A percentile compares a stretch with the other conserved stretches of the same genome.
Conservation (phyloP, 2,113 vertebrate species). For the Passer domesticus region DNA sequence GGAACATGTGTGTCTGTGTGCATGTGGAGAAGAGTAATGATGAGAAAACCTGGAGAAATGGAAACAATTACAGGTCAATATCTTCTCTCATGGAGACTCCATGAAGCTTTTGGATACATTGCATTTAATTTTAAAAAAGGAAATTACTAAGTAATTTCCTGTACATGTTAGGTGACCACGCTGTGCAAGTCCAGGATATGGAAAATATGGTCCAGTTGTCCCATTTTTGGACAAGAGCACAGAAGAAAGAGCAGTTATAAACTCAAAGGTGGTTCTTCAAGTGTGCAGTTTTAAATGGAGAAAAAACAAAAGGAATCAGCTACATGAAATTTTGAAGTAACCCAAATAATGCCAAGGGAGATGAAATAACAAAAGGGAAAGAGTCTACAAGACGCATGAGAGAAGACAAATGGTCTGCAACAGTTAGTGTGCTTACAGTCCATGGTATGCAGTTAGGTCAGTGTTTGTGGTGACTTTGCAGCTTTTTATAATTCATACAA, state of each 20-base stretch:
- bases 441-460: neutral
- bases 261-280: neutral
- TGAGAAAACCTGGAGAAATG: neutral
- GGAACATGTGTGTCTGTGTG: neutral
- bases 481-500: neutral
- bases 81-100: neutral
- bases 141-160: neutral
- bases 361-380: constrained; percentile 43
- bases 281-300: neutral
- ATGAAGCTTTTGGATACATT: neutral
- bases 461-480: neutral
- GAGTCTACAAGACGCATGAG: constrained; percentile 54
- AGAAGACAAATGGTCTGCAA: neutral
- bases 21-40: neutral
- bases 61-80: constrained; percentile 1
- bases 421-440: neutral
- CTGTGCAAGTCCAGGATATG: neutral
- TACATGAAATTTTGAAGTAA: constrained; percentile 81
- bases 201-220: neutral
- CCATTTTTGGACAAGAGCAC: neutral
- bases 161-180: neutral
- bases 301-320: constrained; percentile 25
- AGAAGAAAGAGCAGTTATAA: neutral
- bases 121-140: neutral
- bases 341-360: constrained; percentile 68